Conservation (phyloP, 2,888 invertebrate species). For the Lithophane ornitopus region DNA sequence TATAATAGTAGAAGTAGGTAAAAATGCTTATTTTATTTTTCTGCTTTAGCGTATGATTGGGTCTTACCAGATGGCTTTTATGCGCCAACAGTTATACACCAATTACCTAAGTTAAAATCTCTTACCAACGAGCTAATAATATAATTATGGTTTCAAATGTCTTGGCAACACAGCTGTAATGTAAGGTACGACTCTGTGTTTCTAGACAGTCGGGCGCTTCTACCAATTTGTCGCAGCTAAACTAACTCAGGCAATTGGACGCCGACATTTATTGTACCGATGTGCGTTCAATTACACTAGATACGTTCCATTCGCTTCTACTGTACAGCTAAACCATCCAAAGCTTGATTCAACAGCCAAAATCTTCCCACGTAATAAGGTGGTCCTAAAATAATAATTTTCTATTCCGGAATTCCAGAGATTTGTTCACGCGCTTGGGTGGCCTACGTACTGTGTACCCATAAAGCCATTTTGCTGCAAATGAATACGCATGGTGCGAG, state of each 20-base stretch:
- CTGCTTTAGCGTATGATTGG: background rate
- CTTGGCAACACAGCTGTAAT: slow-evolving; percentile 11
- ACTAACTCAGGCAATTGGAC: slow-evolving; percentile 31
- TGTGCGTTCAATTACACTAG: slow-evolving; percentile 33
- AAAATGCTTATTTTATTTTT: slow-evolving; percentile 26
- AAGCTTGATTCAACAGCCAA: slow-evolving; percentile 4
- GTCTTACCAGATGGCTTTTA: background rate
- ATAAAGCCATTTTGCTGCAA: slow-evolving; percentile 26
- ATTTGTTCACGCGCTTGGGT: slow-evolving; percentile 30
- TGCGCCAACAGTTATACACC: background rate
- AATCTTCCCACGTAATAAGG: slow-evolving; percentile 15
- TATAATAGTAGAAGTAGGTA: background rate
- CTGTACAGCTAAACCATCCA: slow-evolving; percentile 6
- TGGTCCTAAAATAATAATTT: slow-evolving; percentile 46
- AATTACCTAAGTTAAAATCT: slow-evolving; percentile 9
- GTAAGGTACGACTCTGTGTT: slow-evolving; percentile 11
- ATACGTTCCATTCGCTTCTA: slow-evolving; percentile 13
- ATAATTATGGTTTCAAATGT: slow-evolving; percentile 3
- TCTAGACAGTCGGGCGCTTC: slow-evolving; percentile 52
- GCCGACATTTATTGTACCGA: slow-evolving; percentile 12
- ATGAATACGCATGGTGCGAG: slow-evolving; percentile 23
- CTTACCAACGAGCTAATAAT: slow-evolving; percentile 9
- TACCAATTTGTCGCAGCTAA: slow-evolving; percentile 41
- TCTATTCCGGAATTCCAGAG: background rate
- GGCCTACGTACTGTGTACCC: slow-evolving; percentile 19